A percentile compares a stretch with the other conserved stretches of the same genome.
These are phyloP conservation scores for Cheilosia urbana DNA, from an alignment of 2,888 invertebrate genomes.

Conservation along the genomic window DNA sequence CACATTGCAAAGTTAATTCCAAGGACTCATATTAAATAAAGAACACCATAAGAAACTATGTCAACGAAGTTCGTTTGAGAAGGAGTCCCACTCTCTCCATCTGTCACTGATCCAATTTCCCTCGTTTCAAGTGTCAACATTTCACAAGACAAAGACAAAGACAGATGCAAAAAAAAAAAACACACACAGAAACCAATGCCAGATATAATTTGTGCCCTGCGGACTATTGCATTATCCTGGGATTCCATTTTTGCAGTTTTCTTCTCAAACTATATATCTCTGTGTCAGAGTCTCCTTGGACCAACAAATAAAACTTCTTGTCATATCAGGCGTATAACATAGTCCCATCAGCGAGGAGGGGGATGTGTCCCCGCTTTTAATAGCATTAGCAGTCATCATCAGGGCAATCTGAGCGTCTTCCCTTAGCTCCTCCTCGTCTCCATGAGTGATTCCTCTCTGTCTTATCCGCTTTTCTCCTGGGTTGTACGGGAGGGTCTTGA, in stretches of 20 bases:
- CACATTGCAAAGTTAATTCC: conserved; percentile 9
- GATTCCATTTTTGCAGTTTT: conserved; percentile 40
- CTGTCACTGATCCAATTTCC: conserved; percentile 48
- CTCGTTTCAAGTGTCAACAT: conserved; percentile 43
- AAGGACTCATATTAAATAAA: not conserved
- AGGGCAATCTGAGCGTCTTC: conserved; percentile 22
- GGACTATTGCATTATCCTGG: conserved; percentile 44
- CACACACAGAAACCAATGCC: conserved; percentile 23
- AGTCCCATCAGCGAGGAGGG: not conserved
- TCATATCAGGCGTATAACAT: conserved; percentile 39
- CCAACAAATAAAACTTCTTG: conserved; percentile 59
- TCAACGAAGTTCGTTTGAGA: conserved; percentile 38
- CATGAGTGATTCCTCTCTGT: not conserved
- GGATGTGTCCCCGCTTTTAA: conserved; percentile 38
- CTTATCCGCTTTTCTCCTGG: not conserved
- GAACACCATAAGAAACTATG: conserved; percentile 8
- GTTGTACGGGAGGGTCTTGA: not conserved
- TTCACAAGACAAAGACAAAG: conserved; percentile 32
- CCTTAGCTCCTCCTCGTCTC: not conserved
- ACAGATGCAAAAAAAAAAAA: conserved; percentile 12
- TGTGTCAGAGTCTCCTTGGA: conserved; percentile 47
- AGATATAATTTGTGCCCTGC: conserved; percentile 50
- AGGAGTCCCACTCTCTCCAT: conserved; percentile 8
- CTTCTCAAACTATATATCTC: conserved; percentile 22
- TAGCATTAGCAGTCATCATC: conserved; percentile 47